A percentile compares a stretch with the other conserved stretches of the same genome.
Conservation (phyloP, 2,113 vertebrate genomes). For the Dendrocopos noguchii region DNA sequence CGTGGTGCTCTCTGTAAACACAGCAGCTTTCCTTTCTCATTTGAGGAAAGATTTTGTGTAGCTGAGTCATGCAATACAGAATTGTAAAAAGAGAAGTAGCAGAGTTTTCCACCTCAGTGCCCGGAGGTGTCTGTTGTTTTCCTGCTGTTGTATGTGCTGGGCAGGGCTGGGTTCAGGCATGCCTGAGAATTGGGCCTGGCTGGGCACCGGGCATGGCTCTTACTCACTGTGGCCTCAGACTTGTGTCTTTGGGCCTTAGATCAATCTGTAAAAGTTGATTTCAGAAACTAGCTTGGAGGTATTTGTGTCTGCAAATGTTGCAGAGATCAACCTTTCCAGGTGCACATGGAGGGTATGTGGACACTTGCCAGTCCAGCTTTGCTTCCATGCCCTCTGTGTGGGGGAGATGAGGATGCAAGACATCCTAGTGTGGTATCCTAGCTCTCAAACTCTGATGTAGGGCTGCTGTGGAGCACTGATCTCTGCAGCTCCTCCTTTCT, state of each 20-base stretch:
- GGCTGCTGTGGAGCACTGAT: neutral
- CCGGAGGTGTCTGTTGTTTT: neutral
- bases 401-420: neutral
- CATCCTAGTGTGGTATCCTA: neutral
- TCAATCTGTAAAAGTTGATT: neutral
- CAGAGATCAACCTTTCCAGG: neutral
- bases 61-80: neutral
- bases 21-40: constrained; percentile 15
- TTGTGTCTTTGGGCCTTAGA: neutral
- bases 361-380: neutral
- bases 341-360: accelerated
- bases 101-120: neutral
- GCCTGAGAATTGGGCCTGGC: neutral
- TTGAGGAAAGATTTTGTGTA: neutral
- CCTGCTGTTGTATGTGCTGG: accelerated
- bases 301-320: neutral
- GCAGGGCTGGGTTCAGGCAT: neutral
- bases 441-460: neutral
- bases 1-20: neutral
- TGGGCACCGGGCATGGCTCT: neutral
- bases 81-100: neutral
- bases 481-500: neutral
- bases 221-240: neutral
- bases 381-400: neutral
- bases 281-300: neutral